A percentile compares a stretch with the other conserved stretches of the same genome.
Conservation (phyloP, 1,140 invertebrate species). For the Polypedilum pembai region DNA sequence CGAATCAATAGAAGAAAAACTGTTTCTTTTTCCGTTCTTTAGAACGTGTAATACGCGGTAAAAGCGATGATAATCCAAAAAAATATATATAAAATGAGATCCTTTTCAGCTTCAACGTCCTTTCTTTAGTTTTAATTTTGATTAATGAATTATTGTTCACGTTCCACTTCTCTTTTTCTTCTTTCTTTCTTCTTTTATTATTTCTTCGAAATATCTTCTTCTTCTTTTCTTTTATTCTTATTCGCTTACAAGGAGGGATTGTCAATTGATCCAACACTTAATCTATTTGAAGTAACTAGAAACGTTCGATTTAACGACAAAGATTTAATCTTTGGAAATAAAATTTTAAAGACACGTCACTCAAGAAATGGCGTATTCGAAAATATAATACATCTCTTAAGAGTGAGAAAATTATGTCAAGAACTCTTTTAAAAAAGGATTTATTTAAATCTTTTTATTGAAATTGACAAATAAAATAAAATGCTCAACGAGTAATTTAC, state of each 20-base stretch:
- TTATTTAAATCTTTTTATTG: too few species aligned
- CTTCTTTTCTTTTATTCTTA: neutral
- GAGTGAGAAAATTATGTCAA: too few species aligned
- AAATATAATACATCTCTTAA: too few species aligned
- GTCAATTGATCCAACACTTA: neutral
- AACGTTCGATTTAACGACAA: too few species aligned
- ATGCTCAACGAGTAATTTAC: too few species aligned
- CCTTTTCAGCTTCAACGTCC: neutral
- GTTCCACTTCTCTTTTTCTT: neutral
- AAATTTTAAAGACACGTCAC: too few species aligned
- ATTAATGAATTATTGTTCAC: constrained; percentile 14
- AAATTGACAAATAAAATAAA: too few species aligned
- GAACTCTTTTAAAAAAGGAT: too few species aligned
- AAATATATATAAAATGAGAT: neutral
- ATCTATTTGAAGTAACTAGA: neutral
- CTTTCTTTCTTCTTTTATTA: neutral
- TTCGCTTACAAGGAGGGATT: neutral
- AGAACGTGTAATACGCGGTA: neutral
- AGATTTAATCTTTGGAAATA: too few species aligned
- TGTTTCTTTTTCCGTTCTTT: neutral
- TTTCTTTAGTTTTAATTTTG: neutral
- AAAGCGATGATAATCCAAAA: neutral
- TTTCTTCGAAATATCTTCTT: neutral
- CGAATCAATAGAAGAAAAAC: too few species aligned
- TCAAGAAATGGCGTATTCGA: too few species aligned